phyloP scores from a whole-genome alignment of 2,888 invertebrate species.

The Brachynemurus nebulosus region DNA sequence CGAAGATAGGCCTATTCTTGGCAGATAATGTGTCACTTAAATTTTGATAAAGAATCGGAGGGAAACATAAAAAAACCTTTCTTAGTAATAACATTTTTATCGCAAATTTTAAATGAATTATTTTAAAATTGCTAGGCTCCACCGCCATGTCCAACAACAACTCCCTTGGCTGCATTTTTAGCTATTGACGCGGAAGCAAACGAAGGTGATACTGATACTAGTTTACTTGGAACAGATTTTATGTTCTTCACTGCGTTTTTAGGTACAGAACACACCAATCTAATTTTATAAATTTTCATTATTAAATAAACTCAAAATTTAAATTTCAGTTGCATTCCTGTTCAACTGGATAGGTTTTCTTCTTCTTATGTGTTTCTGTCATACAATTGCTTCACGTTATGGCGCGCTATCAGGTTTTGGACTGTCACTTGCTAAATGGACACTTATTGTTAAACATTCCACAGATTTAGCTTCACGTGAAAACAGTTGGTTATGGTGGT shows the following conservation, averaged over 20 bases:
- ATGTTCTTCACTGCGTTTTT: conserved; percentile 89
- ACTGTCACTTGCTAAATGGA: conserved; percentile 88
- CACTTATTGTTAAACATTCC: conserved; percentile 82
- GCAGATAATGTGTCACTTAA: no score
- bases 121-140: conserved; percentile 15
- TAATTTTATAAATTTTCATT: conserved; percentile 2
- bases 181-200: conserved; percentile 62
- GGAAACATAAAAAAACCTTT: no score
- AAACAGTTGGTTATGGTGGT: conserved; percentile 87
- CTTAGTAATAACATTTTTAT: no score
- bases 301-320: conserved; percentile 10
- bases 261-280: conserved; percentile 36
- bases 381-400: conserved; percentile 85
- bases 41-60: no score
- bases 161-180: conserved; percentile 53
- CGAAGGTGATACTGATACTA: conserved; percentile 61
- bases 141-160: conserved; percentile 30
- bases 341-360: conserved; percentile 95
- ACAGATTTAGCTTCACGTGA: conserved; percentile 76
- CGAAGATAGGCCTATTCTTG: no score
- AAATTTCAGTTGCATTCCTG: conserved; percentile 69
- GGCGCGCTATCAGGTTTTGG: conserved; percentile 89
- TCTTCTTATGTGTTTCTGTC: conserved; percentile 84
- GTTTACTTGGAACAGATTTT: conserved; percentile 79
- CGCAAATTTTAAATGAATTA: not conserved